A percentile compares a stretch with the other conserved stretches of the same genome.
Evolutionary conservation across 2,888 invertebrate species (phyloP).

Genomic region (Lasius fuliginosus): DNA sequence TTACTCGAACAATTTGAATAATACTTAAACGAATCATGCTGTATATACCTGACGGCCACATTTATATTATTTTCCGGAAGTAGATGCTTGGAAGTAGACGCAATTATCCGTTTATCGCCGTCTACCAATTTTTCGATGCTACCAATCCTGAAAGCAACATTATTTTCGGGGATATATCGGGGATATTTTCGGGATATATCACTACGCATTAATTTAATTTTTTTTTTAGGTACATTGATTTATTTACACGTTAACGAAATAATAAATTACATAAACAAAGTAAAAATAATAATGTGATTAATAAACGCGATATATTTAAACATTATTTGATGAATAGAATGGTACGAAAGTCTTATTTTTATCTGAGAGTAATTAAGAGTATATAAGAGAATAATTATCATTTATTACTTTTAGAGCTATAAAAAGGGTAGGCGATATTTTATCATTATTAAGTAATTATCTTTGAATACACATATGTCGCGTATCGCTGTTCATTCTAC

Average conservation of each 20-base stretch:
- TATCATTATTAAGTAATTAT: constrained; percentile 21
- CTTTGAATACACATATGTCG: background rate
- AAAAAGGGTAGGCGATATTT: background rate
- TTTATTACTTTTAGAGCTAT: background rate
- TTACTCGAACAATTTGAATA: background rate
- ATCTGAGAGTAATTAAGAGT: background rate
- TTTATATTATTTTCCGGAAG: constrained; percentile 94
- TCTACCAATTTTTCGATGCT: constrained; percentile 87
- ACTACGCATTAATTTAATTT: background rate
- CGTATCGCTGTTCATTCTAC: background rate
- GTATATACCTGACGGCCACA: constrained; percentile 92
- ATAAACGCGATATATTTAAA: background rate
- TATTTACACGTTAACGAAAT: background rate
- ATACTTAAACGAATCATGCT: background rate
- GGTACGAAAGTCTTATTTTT: background rate
- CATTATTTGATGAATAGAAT: background rate
- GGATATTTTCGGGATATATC: background rate
- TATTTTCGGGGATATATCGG: background rate
- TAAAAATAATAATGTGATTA: background rate
- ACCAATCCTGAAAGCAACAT: constrained; percentile 83
- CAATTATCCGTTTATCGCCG: constrained; percentile 86
- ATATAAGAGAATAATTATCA: background rate
- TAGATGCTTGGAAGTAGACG: constrained; percentile 85
- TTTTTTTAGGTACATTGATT: background rate
- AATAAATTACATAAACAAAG: background rate